Conservation (phyloP, 1,140 invertebrate genomes). For the Conus ventricosus region DNA sequence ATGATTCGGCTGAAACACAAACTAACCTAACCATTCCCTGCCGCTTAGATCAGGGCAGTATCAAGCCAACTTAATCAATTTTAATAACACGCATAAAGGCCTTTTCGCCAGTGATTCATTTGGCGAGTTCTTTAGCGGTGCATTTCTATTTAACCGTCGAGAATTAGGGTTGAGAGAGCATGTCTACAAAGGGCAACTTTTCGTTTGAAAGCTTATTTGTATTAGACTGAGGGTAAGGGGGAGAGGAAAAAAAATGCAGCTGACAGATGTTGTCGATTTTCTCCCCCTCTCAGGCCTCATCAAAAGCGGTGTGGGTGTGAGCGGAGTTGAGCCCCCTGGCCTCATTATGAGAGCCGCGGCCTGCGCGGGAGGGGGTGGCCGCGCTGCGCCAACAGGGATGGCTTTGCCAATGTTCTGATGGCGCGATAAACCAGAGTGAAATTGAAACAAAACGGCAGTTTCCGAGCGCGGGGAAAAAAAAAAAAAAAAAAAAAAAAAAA, state of each 20-base stretch:
- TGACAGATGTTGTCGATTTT: slow-evolving; percentile 6
- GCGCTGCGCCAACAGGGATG: not conserved
- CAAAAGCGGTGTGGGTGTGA: not conserved
- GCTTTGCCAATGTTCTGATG: not conserved
- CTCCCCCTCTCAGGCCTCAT: not conserved
- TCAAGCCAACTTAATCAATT: no score
- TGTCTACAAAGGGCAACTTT: not conserved
- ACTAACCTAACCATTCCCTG: no score
- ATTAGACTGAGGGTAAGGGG: not conserved
- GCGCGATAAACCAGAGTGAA: slow-evolving; percentile 1
- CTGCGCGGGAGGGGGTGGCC: not conserved
- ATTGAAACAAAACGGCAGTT: not conserved
- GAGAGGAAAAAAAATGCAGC: not conserved
- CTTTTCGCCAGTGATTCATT: no score
- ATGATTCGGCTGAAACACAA: no score
- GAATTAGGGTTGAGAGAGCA: not conserved
- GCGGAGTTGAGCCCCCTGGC: not conserved
- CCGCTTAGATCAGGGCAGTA: no score
- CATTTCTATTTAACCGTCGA: not conserved
- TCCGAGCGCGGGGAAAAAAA: not conserved
- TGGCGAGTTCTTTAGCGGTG: not conserved
- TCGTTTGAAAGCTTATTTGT: not conserved
- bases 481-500: no score
- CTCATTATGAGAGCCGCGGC: not conserved
- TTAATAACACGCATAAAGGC: no score